Conservation (phyloP, 2,797 vertebrate species). For the Platyrinchus mystaceus region DNA sequence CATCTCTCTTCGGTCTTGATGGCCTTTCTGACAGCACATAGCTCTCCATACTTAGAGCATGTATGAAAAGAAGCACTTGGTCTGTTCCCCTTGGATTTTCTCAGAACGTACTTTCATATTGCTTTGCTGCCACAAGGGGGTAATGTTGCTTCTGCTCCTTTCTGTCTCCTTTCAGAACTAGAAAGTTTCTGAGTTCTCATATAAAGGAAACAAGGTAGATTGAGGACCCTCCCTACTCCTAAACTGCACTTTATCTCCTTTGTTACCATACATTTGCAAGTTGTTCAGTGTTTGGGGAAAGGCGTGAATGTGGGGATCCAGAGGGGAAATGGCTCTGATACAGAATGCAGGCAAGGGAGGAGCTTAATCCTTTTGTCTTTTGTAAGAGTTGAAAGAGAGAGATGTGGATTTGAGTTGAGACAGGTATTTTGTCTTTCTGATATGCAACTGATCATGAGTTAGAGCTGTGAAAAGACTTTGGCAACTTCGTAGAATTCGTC, state of each 20-base stretch:
- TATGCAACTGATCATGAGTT: neutral
- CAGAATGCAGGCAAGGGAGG: neutral
- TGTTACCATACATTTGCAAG: neutral
- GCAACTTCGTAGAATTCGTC: neutral
- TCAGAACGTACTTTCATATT: neutral
- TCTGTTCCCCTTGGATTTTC: neutral
- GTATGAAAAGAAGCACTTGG: neutral
- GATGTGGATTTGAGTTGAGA: neutral
- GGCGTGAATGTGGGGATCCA: neutral
- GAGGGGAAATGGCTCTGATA: neutral
- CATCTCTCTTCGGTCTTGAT: neutral
- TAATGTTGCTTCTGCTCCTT: constrained; percentile 43
- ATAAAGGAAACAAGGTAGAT: neutral
- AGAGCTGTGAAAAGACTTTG: neutral
- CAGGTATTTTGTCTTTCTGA: neutral
- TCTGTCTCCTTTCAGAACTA: neutral
- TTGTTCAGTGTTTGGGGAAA: neutral
- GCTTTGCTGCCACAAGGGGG: constrained; percentile 49
- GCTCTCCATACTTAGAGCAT: neutral
- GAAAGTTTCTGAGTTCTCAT: neutral
- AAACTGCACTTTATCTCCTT: neutral
- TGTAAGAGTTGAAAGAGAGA: neutral
- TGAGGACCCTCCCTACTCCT: neutral
- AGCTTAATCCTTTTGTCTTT: neutral
- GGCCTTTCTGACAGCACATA: neutral